These are phyloP conservation scores for Carettochelys insculpta DNA, from an alignment of 2,113 vertebrate species.

Conservation along the genomic window DNA sequence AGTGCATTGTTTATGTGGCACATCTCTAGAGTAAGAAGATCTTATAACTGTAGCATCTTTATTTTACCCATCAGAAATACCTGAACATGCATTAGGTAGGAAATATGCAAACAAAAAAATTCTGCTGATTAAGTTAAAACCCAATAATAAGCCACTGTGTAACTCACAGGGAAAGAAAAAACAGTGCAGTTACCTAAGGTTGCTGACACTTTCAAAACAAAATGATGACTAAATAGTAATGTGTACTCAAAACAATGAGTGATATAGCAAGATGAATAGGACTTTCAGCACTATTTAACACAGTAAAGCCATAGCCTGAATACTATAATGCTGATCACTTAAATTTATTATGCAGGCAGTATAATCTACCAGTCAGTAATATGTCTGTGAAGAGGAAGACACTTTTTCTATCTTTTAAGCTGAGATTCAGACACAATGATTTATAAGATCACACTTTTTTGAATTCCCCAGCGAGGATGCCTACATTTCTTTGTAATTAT, in stretches of 20 bases:
- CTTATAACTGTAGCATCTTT: background rate
- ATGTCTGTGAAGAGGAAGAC: constrained; percentile 56
- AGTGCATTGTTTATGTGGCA: background rate
- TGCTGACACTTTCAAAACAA: constrained; percentile 76
- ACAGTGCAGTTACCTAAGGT: constrained; percentile 34
- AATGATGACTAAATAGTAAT: constrained; percentile 68
- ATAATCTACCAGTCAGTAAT: constrained; percentile 58
- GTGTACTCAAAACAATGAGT: constrained; percentile 68
- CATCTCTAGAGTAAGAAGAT: background rate
- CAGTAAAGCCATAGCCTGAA: constrained; percentile 76
- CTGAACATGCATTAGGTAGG: background rate
- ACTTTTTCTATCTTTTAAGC: constrained; percentile 26
- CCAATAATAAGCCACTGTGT: constrained; percentile 11
- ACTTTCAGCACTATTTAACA: constrained; percentile 68
- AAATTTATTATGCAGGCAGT: constrained; percentile 72
- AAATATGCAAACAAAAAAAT: constrained; percentile 47
- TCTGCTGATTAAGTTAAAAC: constrained; percentile 54
- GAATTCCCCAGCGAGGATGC: background rate
- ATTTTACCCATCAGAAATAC: background rate
- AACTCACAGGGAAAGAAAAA: background rate
- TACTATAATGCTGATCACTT: constrained; percentile 75
- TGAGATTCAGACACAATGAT: background rate
- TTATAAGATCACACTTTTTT: background rate
- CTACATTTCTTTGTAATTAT: background rate
- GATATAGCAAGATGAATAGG: constrained; percentile 72